Evolutionary conservation across 2,888 invertebrate species (phyloP).

Genomic region (Acholoe squamosa): DNA sequence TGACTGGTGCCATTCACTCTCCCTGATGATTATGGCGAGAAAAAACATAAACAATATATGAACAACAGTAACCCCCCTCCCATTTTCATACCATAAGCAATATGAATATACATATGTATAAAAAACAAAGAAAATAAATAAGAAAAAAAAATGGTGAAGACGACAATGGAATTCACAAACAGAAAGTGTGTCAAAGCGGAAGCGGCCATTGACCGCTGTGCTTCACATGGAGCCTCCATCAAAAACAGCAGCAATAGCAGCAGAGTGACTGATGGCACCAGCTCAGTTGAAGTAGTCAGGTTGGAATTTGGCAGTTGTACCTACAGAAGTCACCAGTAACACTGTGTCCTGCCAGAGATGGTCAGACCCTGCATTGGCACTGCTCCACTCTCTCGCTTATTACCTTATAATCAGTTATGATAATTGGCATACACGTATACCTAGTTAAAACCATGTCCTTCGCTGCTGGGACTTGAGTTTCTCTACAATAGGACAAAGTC

Average conservation of each 20-base stretch:
- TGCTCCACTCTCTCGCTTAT: background rate
- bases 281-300: too few relatives aligned
- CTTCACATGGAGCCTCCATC: background rate
- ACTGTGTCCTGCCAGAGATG: too few relatives aligned
- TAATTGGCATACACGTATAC: background rate
- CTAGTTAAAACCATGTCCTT: background rate
- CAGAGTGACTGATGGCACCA: too few relatives aligned
- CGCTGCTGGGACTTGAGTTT: background rate
- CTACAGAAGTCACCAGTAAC: too few relatives aligned
- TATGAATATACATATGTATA: slow-evolving; percentile 7
- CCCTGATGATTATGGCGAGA: background rate
- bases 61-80: slow-evolving; percentile 13
- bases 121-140: slow-evolving; percentile 32
- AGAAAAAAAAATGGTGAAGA: background rate
- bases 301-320: too few relatives aligned
- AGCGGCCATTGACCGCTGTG: background rate
- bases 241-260: background rate
- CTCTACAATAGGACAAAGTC: slow-evolving; percentile 38
- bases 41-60: slow-evolving; percentile 22
- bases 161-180: slow-evolving; percentile 30
- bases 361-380: too few relatives aligned
- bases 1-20: background rate
- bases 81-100: background rate
- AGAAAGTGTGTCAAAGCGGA: background rate
- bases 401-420: background rate